phyloP scores from a whole-genome alignment of 2,888 invertebrate genomes.

The Aphidius colemani region DNA sequence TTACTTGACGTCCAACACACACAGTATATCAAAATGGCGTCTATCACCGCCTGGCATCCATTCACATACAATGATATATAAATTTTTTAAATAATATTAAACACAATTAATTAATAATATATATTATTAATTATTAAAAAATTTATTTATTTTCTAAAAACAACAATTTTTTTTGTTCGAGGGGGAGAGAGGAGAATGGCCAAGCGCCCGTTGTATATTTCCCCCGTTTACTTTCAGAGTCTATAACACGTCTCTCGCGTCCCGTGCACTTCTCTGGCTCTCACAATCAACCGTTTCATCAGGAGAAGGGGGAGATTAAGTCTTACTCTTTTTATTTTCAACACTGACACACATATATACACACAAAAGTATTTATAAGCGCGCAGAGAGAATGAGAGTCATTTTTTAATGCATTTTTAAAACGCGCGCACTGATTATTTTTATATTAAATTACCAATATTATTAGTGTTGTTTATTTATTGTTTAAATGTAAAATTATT shows the following conservation, averaged over 20 bases:
- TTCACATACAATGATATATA: conserved; percentile 17
- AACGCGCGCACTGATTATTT: too few species aligned
- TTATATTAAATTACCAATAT: too few species aligned
- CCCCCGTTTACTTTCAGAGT: conserved; percentile 30
- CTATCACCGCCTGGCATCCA: conserved; percentile 53
- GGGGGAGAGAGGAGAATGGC: neutral
- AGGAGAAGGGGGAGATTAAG: neutral
- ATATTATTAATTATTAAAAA: too few species aligned
- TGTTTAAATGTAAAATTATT: too few species aligned
- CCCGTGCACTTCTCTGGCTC: neutral
- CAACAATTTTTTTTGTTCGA: neutral
- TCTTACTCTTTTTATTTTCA: too few species aligned
- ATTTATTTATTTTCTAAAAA: conserved; percentile 4
- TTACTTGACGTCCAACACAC: conserved; percentile 49
- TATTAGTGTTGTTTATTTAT: too few species aligned
- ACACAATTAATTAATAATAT: too few species aligned
- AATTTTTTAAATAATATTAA: too few species aligned
- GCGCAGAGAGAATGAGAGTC: neutral
- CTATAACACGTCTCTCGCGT: conserved; percentile 1
- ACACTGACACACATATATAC: neutral
- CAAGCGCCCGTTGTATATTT: conserved; percentile 28
- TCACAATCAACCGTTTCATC: conserved; percentile 1
- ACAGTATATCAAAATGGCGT: conserved; percentile 59
- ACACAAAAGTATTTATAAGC: neutral
- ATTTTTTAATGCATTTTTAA: too few species aligned